phyloP scores from a whole-genome alignment of 2,113 vertebrate genomes.

The Gobio gobio region DNA sequence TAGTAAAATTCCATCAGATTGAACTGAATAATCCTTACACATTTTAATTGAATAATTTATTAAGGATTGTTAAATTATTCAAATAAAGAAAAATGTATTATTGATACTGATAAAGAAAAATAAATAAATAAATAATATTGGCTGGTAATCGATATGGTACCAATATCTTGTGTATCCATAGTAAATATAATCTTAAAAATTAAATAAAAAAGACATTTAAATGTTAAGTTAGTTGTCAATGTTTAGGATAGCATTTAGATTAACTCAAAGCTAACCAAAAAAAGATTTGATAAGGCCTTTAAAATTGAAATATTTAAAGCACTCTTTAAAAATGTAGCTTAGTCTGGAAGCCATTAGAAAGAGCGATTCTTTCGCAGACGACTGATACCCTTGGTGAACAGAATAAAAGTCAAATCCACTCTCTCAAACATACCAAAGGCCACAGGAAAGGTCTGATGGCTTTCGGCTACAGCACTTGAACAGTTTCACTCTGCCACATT shows the following conservation, averaged over 20 bases:
- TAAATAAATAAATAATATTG: too few species aligned
- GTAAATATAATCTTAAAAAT: not conserved
- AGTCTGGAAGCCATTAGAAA: not conserved
- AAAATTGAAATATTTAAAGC: not conserved
- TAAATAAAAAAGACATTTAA: too few species aligned
- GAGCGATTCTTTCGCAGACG: not conserved
- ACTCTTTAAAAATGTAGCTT: not conserved
- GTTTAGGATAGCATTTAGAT: not conserved
- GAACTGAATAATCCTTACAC: not conserved
- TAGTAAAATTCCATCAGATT: not conserved
- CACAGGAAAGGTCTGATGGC: conserved; percentile 1
- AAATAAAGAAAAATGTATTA: too few species aligned
- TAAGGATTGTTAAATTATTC: not conserved
- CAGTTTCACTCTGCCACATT: conserved; percentile 73
- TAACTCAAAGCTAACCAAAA: not conserved
- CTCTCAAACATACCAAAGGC: not conserved
- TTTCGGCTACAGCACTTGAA: conserved; percentile 46
- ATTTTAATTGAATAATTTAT: not conserved
- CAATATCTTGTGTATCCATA: not conserved
- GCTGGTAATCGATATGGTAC: too few species aligned
- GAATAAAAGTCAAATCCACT: not conserved
- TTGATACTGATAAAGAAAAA: too few species aligned
- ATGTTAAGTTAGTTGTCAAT: not conserved
- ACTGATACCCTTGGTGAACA: not conserved
- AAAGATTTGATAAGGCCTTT: not conserved